Percentiles rank a stretch among this genome's conserved stretches.
These are phyloP conservation scores for Dusona sp. DNA, from an alignment of 2,888 invertebrate genomes.

Conservation along the genomic window DNA sequence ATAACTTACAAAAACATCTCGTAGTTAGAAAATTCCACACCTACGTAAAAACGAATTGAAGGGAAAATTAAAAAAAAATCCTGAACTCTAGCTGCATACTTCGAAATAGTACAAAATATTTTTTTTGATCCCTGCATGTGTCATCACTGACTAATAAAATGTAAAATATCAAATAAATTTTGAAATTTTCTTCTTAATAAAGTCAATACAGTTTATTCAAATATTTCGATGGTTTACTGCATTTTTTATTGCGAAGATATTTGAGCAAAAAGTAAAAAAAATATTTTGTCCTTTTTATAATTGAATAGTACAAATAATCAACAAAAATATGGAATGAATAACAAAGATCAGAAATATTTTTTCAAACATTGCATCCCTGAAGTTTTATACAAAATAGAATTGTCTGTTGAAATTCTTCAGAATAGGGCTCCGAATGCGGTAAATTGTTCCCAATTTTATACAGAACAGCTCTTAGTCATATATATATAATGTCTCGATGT, in stretches of 20 bases:
- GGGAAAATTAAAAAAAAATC: too few relatives aligned
- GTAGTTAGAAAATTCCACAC: neutral
- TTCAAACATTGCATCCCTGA: neutral
- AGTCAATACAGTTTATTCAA: neutral
- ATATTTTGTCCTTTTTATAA: neutral
- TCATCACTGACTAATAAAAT: neutral
- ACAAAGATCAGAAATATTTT: neutral
- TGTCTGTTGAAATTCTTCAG: neutral
- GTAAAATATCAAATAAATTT: neutral
- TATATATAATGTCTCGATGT: constrained; percentile 19
- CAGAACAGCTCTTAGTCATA: neutral
- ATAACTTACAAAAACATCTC: too few relatives aligned
- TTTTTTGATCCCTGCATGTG: neutral
- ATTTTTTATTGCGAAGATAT: neutral
- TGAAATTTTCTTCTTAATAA: neutral
- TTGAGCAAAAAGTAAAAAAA: neutral
- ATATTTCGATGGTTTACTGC: neutral
- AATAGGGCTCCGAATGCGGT: neutral
- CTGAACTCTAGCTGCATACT: too few relatives aligned
- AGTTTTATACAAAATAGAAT: too few relatives aligned
- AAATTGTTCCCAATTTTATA: neutral
- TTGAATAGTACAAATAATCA: neutral
- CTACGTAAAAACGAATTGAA: neutral
- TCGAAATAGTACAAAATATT: neutral
- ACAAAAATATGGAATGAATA: neutral